Percentiles rank a stretch among this genome's conserved stretches.
These are phyloP conservation scores for Alaudala cheleensis DNA, from an alignment of 2,113 vertebrate species.

Conservation along the genomic window DNA sequence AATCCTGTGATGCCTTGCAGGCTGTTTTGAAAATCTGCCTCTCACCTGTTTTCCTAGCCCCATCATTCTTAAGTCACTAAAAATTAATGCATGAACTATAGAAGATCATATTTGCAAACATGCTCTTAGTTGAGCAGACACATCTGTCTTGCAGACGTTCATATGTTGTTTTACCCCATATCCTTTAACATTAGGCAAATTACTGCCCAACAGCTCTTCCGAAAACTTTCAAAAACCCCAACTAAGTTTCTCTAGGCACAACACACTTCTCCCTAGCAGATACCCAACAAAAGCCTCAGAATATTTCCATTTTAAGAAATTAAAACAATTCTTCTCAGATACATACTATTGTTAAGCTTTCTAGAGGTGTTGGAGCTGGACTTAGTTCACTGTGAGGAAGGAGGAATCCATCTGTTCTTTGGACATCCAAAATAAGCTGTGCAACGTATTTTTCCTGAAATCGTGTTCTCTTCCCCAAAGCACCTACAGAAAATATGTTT, in stretches of 20 bases:
- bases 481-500: conserved; percentile 77
- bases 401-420: conserved; percentile 66
- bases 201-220: not conserved
- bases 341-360: conserved; percentile 85
- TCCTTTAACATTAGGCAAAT: not conserved
- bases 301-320: not conserved
- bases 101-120: not conserved
- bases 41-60: not conserved
- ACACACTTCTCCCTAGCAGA: not conserved
- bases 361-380: conserved; percentile 79
- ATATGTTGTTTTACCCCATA: not conserved
- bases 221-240: not conserved
- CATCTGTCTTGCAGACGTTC: not conserved
- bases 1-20: not conserved
- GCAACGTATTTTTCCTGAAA: conserved; percentile 93
- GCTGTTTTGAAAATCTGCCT: not conserved
- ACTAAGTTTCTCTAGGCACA: not conserved
- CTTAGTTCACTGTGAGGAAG: conserved; percentile 68
- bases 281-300: not conserved
- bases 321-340: not conserved
- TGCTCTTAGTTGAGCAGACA: not conserved
- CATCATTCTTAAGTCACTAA: not conserved
- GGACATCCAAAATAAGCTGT: conserved; percentile 90
- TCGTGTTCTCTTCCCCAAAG: conserved; percentile 91
- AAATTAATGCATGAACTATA: not conserved